A percentile compares a stretch with the other conserved stretches of the same genome.
These are phyloP conservation scores for Brenthis hecate DNA, from an alignment of 2,888 invertebrate species.

Conservation along the genomic window DNA sequence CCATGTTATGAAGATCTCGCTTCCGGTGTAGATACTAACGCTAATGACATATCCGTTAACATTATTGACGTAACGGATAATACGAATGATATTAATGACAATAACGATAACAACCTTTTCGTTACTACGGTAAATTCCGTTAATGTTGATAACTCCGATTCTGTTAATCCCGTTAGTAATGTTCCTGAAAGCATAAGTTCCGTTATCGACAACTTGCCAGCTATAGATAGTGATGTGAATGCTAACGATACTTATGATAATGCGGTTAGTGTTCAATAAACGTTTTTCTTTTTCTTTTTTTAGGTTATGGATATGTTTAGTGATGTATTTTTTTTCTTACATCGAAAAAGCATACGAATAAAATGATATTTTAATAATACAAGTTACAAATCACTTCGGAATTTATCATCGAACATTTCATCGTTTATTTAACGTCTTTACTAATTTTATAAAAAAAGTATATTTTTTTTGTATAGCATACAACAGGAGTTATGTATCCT, in stretches of 20 bases:
- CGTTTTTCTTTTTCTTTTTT: background rate
- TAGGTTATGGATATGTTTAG: background rate
- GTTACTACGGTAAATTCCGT: conserved; percentile 14
- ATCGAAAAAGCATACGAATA: background rate
- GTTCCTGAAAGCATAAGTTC: conserved; percentile 52
- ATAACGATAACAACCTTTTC: conserved; percentile 16
- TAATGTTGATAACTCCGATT: conserved; percentile 27
- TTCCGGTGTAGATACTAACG: conserved; percentile 41
- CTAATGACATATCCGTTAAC: conserved; percentile 26
- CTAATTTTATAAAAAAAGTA: no score
- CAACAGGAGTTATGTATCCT: no score
- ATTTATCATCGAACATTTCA: no score
- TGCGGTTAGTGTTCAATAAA: conserved; percentile 16
- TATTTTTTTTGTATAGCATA: no score
- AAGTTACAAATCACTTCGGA: no score
- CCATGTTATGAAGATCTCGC: conserved; percentile 69
- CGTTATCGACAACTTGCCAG: conserved; percentile 70
- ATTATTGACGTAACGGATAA: conserved; percentile 16
- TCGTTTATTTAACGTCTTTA: no score
- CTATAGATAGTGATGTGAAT: conserved; percentile 71
- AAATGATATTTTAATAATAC: no score
- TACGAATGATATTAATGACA: conserved; percentile 2
- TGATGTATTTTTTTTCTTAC: background rate
- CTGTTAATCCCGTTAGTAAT: conserved; percentile 8
- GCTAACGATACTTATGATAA: conserved; percentile 56